Percentiles rank a stretch among this genome's conserved stretches.
Evolutionary conservation across 2,797 vertebrate species (phyloP).

Genomic region (Sciurus vulgaris): DNA sequence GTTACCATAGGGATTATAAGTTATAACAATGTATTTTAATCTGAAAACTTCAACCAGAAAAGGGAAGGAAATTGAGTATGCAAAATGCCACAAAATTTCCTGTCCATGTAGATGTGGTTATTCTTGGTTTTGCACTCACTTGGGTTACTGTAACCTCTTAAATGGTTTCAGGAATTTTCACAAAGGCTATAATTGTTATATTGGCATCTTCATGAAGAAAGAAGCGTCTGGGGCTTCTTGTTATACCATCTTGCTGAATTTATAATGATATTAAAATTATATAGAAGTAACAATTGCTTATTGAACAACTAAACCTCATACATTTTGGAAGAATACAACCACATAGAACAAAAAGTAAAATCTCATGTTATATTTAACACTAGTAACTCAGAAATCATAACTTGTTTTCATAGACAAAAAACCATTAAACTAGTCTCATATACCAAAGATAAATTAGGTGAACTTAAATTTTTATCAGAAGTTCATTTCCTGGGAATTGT

Average conservation of each 20-base stretch:
- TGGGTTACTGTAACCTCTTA: neutral
- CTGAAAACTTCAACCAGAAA: neutral
- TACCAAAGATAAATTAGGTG: neutral
- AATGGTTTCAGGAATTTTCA: neutral
- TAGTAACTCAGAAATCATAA: neutral
- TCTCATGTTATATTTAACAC: neutral
- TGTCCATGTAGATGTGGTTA: neutral
- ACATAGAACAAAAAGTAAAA: neutral
- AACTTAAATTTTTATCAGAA: constrained; percentile 2
- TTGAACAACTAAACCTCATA: neutral
- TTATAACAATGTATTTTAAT: neutral
- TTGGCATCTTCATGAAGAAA: neutral
- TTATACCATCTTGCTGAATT: neutral
- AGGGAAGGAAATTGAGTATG: neutral
- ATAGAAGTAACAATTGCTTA: neutral
- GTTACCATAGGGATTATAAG: neutral
- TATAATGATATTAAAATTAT: neutral
- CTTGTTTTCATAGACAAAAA: neutral
- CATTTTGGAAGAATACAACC: neutral
- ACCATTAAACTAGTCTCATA: neutral
- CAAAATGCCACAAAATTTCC: neutral
- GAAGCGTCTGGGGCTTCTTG: neutral
- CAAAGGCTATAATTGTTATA: neutral
- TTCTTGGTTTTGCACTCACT: neutral
- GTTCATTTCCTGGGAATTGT: neutral